Evolutionary conservation across 2,888 invertebrate species (phyloP).

Genomic region (Hypselothyrea guttata): DNA sequence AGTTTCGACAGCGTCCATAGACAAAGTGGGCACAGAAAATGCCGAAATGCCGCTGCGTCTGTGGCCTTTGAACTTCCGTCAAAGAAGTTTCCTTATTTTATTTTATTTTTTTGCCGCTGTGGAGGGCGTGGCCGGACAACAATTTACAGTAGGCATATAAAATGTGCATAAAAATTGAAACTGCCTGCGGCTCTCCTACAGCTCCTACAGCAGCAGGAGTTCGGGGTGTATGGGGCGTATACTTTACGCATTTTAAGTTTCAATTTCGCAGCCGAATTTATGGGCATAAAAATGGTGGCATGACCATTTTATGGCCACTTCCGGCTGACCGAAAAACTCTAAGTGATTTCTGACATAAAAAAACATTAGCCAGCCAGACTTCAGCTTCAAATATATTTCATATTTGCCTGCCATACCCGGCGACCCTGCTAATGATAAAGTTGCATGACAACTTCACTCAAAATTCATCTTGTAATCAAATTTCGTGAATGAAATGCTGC

Average conservation of each 20-base stretch:
- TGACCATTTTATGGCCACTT: slow-evolving; percentile 72
- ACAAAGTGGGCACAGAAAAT: slow-evolving; percentile 46
- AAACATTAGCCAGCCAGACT: slow-evolving; percentile 45
- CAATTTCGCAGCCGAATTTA: slow-evolving; percentile 77
- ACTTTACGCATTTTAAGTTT: slow-evolving; percentile 79
- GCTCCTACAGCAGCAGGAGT: no score
- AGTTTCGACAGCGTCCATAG: slow-evolving; percentile 68
- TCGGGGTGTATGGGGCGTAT: slow-evolving; percentile 46
- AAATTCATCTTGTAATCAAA: slow-evolving; percentile 30
- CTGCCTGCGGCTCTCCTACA: slow-evolving; percentile 18
- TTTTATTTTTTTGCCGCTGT: neutral
- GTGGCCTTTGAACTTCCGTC: slow-evolving; percentile 62
- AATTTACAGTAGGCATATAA: slow-evolving; percentile 78
- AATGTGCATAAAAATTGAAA: slow-evolving; percentile 76
- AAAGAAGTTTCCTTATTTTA: no score
- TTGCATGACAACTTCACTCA: slow-evolving; percentile 21
- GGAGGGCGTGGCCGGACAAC: slow-evolving; percentile 49
- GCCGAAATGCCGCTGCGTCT: slow-evolving; percentile 30
- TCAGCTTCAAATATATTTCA: slow-evolving; percentile 34
- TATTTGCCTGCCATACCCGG: slow-evolving; percentile 7
- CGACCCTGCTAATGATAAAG: slow-evolving; percentile 21
- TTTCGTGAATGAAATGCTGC: slow-evolving; percentile 3
- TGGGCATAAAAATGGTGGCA: slow-evolving; percentile 62
- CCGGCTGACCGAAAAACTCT: slow-evolving; percentile 63
- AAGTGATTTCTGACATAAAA: slow-evolving; percentile 75